phyloP scores from a whole-genome alignment of 2,113 vertebrate genomes.

The Silurus glanis region DNA sequence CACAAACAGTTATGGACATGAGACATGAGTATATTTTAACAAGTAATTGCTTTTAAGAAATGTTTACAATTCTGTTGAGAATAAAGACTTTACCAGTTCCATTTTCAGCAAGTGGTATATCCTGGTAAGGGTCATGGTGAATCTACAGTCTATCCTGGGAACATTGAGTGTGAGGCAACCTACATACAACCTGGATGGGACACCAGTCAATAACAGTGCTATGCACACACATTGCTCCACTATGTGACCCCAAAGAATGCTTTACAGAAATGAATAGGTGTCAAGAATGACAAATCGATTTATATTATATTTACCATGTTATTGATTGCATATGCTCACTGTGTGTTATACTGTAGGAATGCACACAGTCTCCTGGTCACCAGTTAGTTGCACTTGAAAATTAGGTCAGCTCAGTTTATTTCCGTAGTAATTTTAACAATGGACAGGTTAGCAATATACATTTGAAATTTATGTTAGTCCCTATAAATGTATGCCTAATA shows the following conservation, averaged over 20 bases:
- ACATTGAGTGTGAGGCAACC: neutral
- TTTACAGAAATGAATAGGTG: too few species aligned
- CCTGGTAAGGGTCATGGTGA: neutral
- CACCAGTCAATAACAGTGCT: neutral
- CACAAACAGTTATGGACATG: neutral
- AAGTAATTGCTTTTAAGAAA: neutral
- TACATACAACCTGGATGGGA: neutral
- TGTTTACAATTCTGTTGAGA: neutral
- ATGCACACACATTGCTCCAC: neutral
- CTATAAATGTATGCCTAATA: too few species aligned
- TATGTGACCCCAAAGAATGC: too few species aligned
- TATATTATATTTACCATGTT: too few species aligned
- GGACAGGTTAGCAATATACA: too few species aligned
- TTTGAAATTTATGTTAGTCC: too few species aligned
- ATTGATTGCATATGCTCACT: too few species aligned
- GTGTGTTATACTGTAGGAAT: neutral
- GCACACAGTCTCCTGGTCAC: neutral
- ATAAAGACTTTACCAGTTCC: neutral
- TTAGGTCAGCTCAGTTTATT: neutral
- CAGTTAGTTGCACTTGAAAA: neutral
- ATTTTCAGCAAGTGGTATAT: neutral
- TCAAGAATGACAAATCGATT: too few species aligned
- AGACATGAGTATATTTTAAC: neutral
- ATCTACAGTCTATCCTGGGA: neutral
- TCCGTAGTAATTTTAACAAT: too few species aligned